Base-by-base conservation (phyloP, 2,797 vertebrate species). In the Pogoniulus pusillus region DNA sequence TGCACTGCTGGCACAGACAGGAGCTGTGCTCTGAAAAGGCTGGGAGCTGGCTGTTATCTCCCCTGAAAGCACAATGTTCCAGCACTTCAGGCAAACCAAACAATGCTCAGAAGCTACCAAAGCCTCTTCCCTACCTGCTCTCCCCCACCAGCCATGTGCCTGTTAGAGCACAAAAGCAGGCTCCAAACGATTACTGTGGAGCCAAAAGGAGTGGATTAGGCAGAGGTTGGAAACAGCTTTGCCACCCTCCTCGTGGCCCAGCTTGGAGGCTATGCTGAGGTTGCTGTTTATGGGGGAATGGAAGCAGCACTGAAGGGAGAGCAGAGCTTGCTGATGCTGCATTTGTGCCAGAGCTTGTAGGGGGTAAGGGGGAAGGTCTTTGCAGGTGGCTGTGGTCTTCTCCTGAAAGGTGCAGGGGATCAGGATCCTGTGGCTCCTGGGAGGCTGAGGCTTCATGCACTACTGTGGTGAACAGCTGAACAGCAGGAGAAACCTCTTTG, bases 71-170 rank as follows among this genome's bases (percentile, higher is more conserved):
- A 41, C 35, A 4, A 0, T 76, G 81, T 83, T 87, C 90, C 94
- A 89, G 89, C 30, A 62, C 77, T 83, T 62, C 57, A 45, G 60
- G 87, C 29, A 90, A 90, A 90, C 84, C 82, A 66, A 87, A 87
- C 69, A 80, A 58, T 73, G 9, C 62, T 27, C 68, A 24, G 6
- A 71, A 74, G 35, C 75, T 23, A 27, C 60, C 43, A 20, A 60
- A 29, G 32, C 63, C 87, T 76, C 82, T 85, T 47, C 76, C 45
- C 71, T 78, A 24, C 35, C 89, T 76, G 55, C 64, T 85, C 18
- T 30, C 47, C 30, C 30, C 59, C 60, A 60, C 34, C 76, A 62
- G 6, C 29, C 27, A 24, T 0, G 1, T 76, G 41, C 60, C 71
- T 32, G 45, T 16, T 66, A 9, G 45, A 49, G 59, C 64, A 84